Evolutionary conservation across 1,140 invertebrate genomes (phyloP).

Genomic region (Bombus breviceps): DNA sequence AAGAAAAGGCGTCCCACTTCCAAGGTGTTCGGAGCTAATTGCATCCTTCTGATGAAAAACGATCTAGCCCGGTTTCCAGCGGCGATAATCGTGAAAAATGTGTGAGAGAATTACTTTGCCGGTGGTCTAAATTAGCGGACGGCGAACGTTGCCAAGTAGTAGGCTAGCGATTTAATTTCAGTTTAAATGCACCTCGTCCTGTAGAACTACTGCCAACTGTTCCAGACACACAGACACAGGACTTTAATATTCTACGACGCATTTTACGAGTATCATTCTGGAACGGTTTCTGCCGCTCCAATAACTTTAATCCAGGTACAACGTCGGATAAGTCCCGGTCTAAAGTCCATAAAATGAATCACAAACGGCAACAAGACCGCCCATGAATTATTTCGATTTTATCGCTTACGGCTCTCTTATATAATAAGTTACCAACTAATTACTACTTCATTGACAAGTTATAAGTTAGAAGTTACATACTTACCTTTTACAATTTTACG

Average conservation of each 20-base stretch:
- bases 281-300: constrained; percentile 19
- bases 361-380: not conserved
- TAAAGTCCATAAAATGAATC: not conserved
- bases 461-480: too few relatives aligned
- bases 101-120: constrained; percentile 30
- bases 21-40: constrained; percentile 9
- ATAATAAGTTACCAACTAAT: not conserved
- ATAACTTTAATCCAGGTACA: constrained; percentile 18
- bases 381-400: not conserved
- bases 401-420: not conserved
- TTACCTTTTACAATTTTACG: too few relatives aligned
- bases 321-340: too few relatives aligned
- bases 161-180: constrained; percentile 50
- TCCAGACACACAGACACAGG: not conserved
- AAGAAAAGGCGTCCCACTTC: constrained; percentile 16
- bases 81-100: constrained; percentile 42
- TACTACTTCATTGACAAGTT: not conserved
- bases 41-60: constrained; percentile 18
- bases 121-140: constrained; percentile 36
- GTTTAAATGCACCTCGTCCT: constrained; percentile 31
- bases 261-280: constrained; percentile 43
- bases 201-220: constrained; percentile 47
- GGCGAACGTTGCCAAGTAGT: constrained; percentile 28
- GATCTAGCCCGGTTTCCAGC: constrained; percentile 2
- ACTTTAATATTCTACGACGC: constrained; percentile 34